Evolutionary conservation across 2,888 invertebrate genomes (phyloP).

Genomic region (Papilio elwesi): DNA sequence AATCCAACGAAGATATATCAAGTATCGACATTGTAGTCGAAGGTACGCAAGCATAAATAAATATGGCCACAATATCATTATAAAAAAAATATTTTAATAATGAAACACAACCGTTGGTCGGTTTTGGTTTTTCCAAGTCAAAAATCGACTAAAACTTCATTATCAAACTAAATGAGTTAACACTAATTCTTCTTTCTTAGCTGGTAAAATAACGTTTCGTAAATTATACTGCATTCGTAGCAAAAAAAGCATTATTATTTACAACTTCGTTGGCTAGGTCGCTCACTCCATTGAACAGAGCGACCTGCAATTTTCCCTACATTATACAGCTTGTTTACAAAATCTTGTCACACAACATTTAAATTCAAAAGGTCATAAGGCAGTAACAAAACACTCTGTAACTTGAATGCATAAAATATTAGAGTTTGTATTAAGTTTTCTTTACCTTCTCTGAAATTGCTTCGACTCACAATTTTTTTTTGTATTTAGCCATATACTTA

Average conservation of each 20-base stretch:
- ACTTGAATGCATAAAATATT: no score
- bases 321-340: constrained; percentile 52
- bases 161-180: constrained; percentile 23
- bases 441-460: no score
- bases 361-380: no score
- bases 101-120: neutral
- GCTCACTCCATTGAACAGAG: constrained; percentile 62
- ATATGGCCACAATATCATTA: no score
- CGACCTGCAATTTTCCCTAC: constrained; percentile 65
- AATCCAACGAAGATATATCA: no score
- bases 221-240: constrained; percentile 56
- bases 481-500: no score
- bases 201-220: constrained; percentile 41
- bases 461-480: no score
- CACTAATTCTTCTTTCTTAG: neutral
- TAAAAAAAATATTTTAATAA: no score
- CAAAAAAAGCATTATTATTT: constrained; percentile 64
- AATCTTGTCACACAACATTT: constrained; percentile 27
- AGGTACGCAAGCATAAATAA: no score
- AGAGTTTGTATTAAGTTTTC: no score
- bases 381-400: neutral
- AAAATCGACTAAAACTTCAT: constrained; percentile 16
- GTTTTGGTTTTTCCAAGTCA: neutral
- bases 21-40: no score
- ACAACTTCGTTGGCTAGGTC: constrained; percentile 54